These are phyloP conservation scores for Neodiprion fabricii DNA, from an alignment of 1,140 invertebrate species.

Conservation along the genomic window DNA sequence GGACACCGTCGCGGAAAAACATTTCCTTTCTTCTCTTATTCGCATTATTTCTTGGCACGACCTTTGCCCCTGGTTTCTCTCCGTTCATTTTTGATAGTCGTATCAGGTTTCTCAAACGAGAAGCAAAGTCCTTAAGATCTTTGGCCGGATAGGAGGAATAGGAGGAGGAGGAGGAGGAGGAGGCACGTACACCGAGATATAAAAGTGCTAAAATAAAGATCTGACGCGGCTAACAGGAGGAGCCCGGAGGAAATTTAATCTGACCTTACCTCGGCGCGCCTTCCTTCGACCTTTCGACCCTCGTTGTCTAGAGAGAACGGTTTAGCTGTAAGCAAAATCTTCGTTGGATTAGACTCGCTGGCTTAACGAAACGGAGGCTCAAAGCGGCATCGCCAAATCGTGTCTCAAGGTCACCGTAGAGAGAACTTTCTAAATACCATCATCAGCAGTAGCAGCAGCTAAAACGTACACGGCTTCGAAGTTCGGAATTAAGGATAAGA, in stretches of 20 bases:
- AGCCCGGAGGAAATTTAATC: neutral
- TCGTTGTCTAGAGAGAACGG: neutral
- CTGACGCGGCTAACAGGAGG: neutral
- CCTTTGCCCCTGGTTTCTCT: neutral
- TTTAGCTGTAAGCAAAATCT: neutral
- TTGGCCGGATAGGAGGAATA: neutral
- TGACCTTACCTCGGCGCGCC: neutral
- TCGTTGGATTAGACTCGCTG: neutral
- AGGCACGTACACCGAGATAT: neutral
- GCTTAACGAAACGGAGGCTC: neutral
- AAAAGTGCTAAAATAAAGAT: constrained; percentile 5
- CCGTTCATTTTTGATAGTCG: neutral
- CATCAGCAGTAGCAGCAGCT: neutral
- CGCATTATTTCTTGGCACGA: neutral
- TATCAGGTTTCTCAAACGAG: constrained; percentile 5
- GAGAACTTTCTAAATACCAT: no score
- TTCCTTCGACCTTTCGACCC: neutral
- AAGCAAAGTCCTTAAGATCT: constrained; percentile 4
- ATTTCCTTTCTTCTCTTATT: neutral
- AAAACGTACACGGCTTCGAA: neutral
- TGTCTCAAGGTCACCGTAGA: no score
- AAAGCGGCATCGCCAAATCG: no score
- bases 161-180: neutral
- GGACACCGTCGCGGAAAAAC: no score
- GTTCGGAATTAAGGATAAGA: neutral